phyloP scores from a whole-genome alignment of 2,888 invertebrate genomes.

The Anthophora plumipes region DNA sequence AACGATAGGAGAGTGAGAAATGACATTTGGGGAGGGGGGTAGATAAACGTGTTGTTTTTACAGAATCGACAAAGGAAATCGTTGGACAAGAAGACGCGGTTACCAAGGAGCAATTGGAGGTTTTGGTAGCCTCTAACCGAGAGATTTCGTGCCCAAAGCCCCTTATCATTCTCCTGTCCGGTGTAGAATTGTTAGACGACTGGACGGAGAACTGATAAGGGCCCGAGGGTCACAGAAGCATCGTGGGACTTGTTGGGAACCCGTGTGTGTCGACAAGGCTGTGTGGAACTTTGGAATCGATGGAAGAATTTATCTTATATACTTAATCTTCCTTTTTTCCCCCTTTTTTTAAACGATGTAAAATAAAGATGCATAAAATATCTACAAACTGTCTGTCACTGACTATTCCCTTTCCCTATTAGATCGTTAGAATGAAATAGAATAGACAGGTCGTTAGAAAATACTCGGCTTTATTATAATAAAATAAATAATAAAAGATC shows the following conservation, averaged over 20 bases:
- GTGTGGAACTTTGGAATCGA: background rate
- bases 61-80: background rate
- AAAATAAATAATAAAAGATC: constrained; percentile 50
- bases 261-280: background rate
- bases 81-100: too few relatives aligned
- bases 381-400: background rate
- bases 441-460: constrained; percentile 18
- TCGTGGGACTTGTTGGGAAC: constrained; percentile 74
- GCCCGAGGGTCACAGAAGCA: constrained; percentile 90
- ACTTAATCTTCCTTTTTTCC: too few relatives aligned
- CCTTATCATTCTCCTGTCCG: constrained; percentile 99
- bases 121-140: background rate
- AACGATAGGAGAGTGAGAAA: background rate
- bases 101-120: background rate
- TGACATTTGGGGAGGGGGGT: background rate
- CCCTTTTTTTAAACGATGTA: background rate
- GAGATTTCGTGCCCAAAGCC: constrained; percentile 84
- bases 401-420: background rate
- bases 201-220: constrained; percentile 99
- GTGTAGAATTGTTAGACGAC: constrained; percentile 90
- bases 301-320: background rate
- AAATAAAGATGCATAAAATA: background rate
- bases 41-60: background rate
- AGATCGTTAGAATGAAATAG: background rate
- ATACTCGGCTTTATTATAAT: constrained; percentile 44